phyloP scores from a whole-genome alignment of 2,888 invertebrate species.

The Pyrrhosoma nymphula region DNA sequence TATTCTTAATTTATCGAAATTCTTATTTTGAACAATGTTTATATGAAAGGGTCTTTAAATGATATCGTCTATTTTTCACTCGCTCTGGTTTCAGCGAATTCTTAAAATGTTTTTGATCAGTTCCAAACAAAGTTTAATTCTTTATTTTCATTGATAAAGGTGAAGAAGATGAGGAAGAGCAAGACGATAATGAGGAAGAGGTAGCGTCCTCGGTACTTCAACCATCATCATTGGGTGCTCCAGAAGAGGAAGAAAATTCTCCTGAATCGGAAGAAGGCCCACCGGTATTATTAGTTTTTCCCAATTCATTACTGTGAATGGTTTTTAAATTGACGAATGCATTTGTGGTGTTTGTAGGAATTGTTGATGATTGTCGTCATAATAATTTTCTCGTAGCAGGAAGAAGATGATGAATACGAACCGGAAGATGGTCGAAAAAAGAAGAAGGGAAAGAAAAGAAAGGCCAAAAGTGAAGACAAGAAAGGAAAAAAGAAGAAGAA shows the following conservation, averaged over 20 bases:
- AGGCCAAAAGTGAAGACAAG: conserved; percentile 93
- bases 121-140: background rate
- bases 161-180: conserved; percentile 87
- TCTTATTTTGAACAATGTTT: background rate
- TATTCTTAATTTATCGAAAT: background rate
- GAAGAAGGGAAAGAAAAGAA: conserved; percentile 96
- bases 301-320: background rate
- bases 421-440: conserved; percentile 91
- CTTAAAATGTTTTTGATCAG: background rate
- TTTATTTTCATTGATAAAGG: conserved; percentile 75
- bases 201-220: conserved; percentile 77
- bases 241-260: conserved; percentile 83
- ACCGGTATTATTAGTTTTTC: conserved; percentile 79
- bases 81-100: too few relatives aligned
- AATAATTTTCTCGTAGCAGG: conserved; percentile 76
- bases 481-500: conserved; percentile 97
- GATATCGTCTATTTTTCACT: background rate
- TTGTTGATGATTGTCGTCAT: background rate
- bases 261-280: conserved; percentile 87
- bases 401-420: conserved; percentile 93
- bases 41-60: background rate
- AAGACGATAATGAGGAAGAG: conserved; percentile 75
- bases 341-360: background rate
- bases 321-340: conserved; percentile 22
- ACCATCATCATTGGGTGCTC: conserved; percentile 41